phyloP scores from a whole-genome alignment of 2,888 invertebrate genomes.

The Polyploca ridens region DNA sequence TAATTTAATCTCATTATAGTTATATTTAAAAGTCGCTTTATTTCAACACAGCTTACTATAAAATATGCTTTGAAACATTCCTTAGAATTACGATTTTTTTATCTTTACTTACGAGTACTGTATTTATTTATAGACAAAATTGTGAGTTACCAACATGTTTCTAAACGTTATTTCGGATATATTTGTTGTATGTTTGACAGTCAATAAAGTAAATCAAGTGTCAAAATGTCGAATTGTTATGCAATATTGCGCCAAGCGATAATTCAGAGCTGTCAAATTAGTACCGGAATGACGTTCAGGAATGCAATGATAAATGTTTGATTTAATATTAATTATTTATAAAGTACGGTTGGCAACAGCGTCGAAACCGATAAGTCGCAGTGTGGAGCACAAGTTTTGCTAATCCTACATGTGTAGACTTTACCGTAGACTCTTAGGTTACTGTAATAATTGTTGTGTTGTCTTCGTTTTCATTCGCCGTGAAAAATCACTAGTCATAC shows the following conservation, averaged over 20 bases:
- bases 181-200: background rate
- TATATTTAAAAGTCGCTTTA: conserved; percentile 51
- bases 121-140: conserved; percentile 74
- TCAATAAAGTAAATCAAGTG: background rate
- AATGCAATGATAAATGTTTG: conserved; percentile 39
- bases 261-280: conserved; percentile 2
- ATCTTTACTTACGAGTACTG: conserved; percentile 47
- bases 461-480: conserved; percentile 70
- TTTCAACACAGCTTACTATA: conserved; percentile 65
- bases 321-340: conserved; percentile 54
- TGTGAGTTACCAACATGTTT: conserved; percentile 66
- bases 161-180: conserved; percentile 37
- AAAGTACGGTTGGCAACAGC: conserved; percentile 48
- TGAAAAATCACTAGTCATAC: conserved; percentile 62
- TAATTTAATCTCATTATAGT: conserved; percentile 35
- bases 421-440: conserved; percentile 68
- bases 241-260: background rate
- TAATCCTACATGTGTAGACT: conserved; percentile 42
- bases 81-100: conserved; percentile 65
- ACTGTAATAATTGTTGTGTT: conserved; percentile 74
- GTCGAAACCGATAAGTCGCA: conserved; percentile 43
- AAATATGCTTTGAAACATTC: conserved; percentile 65
- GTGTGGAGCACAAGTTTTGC: conserved; percentile 75
- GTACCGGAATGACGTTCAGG: conserved; percentile 31
- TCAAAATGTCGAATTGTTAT: conserved; percentile 11